These are phyloP conservation scores for Cosmia pyralina DNA, from an alignment of 2,888 invertebrate genomes.

Conservation along the genomic window DNA sequence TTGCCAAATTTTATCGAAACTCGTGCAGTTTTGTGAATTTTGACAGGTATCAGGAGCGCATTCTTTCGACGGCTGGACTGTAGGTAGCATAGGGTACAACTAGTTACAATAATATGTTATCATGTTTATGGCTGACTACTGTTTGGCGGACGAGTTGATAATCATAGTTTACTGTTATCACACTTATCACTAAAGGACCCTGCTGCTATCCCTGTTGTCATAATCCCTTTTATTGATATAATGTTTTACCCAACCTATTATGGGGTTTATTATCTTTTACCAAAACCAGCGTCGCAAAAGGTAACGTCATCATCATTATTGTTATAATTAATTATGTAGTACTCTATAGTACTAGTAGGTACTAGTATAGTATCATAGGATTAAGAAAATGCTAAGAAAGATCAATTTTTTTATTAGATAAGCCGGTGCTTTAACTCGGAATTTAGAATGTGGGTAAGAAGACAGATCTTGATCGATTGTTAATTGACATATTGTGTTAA, in stretches of 20 bases:
- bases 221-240: slow-evolving; percentile 4
- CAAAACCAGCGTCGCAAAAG: neutral
- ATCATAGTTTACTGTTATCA: slow-evolving; percentile 26
- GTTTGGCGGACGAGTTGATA: slow-evolving; percentile 5
- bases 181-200: neutral
- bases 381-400: neutral
- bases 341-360: too few relatives aligned
- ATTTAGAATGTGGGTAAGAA: neutral
- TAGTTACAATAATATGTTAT: neutral
- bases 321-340: neutral
- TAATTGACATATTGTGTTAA: too few relatives aligned
- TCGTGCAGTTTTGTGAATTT: too few relatives aligned
- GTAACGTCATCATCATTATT: neutral
- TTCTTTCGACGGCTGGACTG: too few relatives aligned
- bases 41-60: too few relatives aligned
- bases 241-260: neutral
- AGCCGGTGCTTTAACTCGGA: neutral
- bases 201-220: neutral
- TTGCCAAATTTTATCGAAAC: too few relatives aligned
- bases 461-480: too few relatives aligned
- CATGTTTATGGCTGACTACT: neutral
- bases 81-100: neutral
- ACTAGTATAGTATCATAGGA: neutral
- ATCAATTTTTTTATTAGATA: neutral
- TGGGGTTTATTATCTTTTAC: too few relatives aligned